These are phyloP conservation scores for Eurosta solidaginis DNA, from an alignment of 1,140 invertebrate species.

Conservation along the genomic window DNA sequence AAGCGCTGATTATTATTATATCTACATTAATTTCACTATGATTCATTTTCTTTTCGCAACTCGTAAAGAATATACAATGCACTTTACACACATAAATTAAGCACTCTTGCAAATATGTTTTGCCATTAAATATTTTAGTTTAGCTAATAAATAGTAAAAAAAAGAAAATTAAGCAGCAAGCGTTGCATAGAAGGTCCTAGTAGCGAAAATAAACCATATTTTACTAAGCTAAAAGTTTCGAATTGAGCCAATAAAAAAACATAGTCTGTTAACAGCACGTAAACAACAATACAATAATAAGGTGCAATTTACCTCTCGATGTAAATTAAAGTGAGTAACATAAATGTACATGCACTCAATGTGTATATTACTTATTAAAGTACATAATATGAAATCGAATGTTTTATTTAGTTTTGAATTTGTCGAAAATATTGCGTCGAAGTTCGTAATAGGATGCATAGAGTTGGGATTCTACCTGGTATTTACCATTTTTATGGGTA, in stretches of 20 bases:
- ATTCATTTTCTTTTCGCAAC: too few species aligned
- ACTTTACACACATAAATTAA: conserved; percentile 7
- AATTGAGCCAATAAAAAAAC: neutral
- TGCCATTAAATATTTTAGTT: neutral
- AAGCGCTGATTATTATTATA: neutral
- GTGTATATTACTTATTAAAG: conserved; percentile 9
- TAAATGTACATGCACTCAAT: conserved; percentile 17
- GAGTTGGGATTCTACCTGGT: too few species aligned
- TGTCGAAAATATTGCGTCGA: too few species aligned
- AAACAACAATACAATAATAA: neutral
- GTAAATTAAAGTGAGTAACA: neutral
- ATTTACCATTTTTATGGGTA: too few species aligned
- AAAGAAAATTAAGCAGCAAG: too few species aligned
- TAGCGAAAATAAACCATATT: neutral
- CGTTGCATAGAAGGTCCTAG: too few species aligned
- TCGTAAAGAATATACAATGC: neutral
- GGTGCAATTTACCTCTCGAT: neutral
- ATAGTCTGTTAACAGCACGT: neutral
- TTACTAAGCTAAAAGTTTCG: neutral
- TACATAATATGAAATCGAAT: neutral
- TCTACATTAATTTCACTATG: too few species aligned
- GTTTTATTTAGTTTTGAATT: too few species aligned
- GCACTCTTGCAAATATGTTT: neutral
- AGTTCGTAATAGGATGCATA: too few species aligned
- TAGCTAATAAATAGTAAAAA: too few species aligned